A percentile compares a stretch with the other conserved stretches of the same genome.
Conservation (phyloP, 2,888 invertebrate genomes). For the Thymelicus acteon region DNA sequence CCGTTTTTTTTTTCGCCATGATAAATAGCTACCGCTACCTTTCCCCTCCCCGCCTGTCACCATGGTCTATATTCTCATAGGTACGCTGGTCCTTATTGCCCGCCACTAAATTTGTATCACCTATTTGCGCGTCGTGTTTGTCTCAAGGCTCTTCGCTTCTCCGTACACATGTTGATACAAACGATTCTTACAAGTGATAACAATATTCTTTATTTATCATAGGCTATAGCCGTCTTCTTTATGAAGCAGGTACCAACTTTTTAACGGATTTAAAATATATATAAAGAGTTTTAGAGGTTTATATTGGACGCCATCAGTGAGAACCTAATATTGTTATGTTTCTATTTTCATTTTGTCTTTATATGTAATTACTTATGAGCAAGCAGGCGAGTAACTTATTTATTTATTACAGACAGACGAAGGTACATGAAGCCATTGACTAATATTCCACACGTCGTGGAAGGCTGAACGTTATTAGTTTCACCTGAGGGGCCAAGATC, state of each 20-base stretch:
- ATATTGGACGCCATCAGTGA: no score
- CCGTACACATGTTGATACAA: constrained; percentile 23
- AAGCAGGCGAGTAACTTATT: no score
- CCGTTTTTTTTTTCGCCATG: no score
- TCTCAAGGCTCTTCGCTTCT: constrained; percentile 31
- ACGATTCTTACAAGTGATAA: constrained; percentile 8
- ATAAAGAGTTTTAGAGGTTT: no score
- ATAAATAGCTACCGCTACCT: not conserved
- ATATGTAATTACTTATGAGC: no score
- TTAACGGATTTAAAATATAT: no score
- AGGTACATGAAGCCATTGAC: not conserved
- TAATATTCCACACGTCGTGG: constrained; percentile 33
- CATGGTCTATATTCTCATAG: constrained; percentile 1
- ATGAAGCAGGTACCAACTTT: no score
- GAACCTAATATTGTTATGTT: no score
- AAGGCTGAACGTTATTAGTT: constrained; percentile 66
- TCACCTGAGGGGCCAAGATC: constrained; percentile 71
- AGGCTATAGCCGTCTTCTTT: no score
- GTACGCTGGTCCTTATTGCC: constrained; percentile 42
- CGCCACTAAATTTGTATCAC: constrained; percentile 42
- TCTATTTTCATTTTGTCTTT: no score
- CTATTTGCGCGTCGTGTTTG: constrained; percentile 39
- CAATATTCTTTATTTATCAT: constrained; percentile 17
- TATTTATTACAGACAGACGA: no score
- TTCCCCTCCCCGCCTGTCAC: constrained; percentile 5